Base-by-base conservation (phyloP, 2,888 invertebrate species). In the Sphaerophoria rueppellii region DNA sequence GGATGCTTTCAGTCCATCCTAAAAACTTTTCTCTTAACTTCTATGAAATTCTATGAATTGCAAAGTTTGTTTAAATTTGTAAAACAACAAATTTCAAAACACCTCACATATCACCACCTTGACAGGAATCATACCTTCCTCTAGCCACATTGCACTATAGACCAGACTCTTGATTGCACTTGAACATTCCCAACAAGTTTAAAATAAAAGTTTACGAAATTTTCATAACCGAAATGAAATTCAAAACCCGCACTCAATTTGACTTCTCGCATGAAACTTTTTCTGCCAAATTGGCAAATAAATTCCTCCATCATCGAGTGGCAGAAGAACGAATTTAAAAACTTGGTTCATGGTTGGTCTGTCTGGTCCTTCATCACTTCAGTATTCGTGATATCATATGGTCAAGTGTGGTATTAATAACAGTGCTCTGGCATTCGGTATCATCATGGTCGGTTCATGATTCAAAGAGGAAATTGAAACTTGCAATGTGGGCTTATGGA, bases 271-370 rank as follows among this genome's bases (percentile, higher is more conserved):
- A 48, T 34, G 14, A 67, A 74, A 48, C 7, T 67, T 73, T 65
- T 67, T 16, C 14, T 72, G 78, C 65, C 58, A 65, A 78, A 43
- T 63, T 72, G 58, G 72, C 71, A 73, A 71, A 77, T 77, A 71
- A 77, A 65, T 71, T 65, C 32, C 57, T 40, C 16, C 65, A 48
- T 63, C 60, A 40, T 67, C 57, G 12, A 40, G 24, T n/a, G 34
- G 61, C 11, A 32, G 11, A 60, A 60, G 32, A 61, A 14, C 14
- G 61, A 6, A 34, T 16, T 1, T 14, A n/a, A 32, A 34, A 34
- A 54, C 54, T 61, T 54, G 2, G 43, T 43, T 43, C 43, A 43
- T 43, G 43, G n/a, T 40, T 34, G 7, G 35, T 6, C 46, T 32
- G 37, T 24, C 58, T 4, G 16, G 24, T 9, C 52, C 16, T 52